Conservation (phyloP, 2,888 invertebrate species). For the Lasioglossum figueresi region DNA sequence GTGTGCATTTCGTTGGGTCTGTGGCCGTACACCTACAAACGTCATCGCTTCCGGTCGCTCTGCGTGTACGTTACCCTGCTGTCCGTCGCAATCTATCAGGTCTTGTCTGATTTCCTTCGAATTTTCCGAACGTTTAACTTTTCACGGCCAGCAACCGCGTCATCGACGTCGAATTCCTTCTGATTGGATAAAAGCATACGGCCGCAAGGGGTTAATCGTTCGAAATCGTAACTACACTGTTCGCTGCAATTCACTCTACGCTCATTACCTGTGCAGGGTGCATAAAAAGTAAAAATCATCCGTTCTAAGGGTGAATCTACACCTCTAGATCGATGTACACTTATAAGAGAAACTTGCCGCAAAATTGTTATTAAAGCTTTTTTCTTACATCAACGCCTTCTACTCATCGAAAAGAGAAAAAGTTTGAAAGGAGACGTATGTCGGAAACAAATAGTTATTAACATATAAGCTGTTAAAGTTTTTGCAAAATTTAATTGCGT, state of each 20-base stretch:
- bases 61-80: background rate
- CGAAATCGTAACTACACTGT: background rate
- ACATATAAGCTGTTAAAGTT: no score
- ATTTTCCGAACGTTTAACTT: background rate
- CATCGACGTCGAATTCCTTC: background rate
- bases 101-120: background rate
- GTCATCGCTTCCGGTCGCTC: background rate
- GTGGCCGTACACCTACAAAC: conserved; percentile 5
- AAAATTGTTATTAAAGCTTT: no score
- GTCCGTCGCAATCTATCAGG: background rate
- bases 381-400: no score
- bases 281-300: no score
- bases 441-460: no score
- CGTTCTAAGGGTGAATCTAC: no score
- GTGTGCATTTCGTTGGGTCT: background rate
- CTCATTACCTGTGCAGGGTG: no score
- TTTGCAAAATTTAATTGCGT: no score
- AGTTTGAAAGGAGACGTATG: no score
- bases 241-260: background rate
- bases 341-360: no score
- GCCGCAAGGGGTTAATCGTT: background rate
- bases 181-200: background rate
- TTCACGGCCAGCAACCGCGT: background rate
- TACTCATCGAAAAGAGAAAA: no score
- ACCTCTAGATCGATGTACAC: no score